These are phyloP conservation scores for Platerodrilus igneus DNA, from an alignment of 2,888 invertebrate genomes.

Conservation along the genomic window DNA sequence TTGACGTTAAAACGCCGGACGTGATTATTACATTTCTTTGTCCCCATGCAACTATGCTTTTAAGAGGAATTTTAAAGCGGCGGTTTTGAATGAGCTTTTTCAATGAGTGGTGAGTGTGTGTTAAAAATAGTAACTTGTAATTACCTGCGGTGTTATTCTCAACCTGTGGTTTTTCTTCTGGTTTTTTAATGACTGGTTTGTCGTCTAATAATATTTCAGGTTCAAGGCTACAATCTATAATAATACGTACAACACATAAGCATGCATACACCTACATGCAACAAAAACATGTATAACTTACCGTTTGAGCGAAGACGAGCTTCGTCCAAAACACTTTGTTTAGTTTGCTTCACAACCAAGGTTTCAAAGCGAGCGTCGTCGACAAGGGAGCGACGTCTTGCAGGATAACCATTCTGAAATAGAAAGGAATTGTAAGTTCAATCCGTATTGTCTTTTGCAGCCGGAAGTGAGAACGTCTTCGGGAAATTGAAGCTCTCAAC, in stretches of 20 bases:
- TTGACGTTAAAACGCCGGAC: constrained; percentile 43
- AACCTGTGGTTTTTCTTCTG: constrained; percentile 51
- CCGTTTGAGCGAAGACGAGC: constrained; percentile 85
- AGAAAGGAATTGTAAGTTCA: constrained; percentile 27
- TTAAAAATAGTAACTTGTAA: constrained; percentile 28
- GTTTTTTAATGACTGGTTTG: constrained; percentile 37
- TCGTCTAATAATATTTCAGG: constrained; percentile 44
- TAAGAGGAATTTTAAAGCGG: constrained; percentile 12
- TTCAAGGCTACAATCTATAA: constrained; percentile 46
- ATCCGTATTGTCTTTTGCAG: constrained; percentile 38
- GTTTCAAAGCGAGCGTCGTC: constrained; percentile 98
- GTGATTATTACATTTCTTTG: constrained; percentile 34
- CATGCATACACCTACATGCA: constrained; percentile 30
- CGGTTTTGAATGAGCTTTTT: constrained; percentile 1
- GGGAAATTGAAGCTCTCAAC: constrained; percentile 37
- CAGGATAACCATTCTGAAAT: constrained; percentile 93
- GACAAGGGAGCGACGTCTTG: constrained; percentile 90
- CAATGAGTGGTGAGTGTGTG: too few relatives aligned
- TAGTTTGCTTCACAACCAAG: constrained; percentile 90
- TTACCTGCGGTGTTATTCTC: constrained; percentile 59
- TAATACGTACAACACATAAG: constrained; percentile 27
- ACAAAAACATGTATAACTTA: constrained; percentile 49
- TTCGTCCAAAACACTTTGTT: constrained; percentile 87
- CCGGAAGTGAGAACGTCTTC: constrained; percentile 32
- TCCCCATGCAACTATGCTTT: constrained; percentile 34